phyloP scores from a whole-genome alignment of 2,113 vertebrate species.

The Myotis brandtii region DNA sequence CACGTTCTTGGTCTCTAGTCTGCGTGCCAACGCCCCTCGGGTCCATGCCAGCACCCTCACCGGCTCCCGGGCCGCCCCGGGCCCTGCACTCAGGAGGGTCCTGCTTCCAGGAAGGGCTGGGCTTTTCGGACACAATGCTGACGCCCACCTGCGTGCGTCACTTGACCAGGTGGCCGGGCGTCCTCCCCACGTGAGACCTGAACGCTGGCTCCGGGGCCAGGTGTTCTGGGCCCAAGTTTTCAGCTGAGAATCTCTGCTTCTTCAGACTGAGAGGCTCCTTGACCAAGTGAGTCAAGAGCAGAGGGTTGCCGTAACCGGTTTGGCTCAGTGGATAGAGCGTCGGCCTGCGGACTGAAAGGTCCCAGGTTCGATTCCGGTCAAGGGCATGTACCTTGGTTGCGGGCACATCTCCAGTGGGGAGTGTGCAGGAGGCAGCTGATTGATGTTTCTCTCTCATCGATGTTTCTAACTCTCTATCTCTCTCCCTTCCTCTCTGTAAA shows the following conservation, averaged over 20 bases:
- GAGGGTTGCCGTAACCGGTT: too few relatives aligned
- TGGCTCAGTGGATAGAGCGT: too few relatives aligned
- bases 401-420: too few relatives aligned
- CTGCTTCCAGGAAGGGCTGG: neutral
- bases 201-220: accelerated
- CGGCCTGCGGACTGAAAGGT: too few relatives aligned
- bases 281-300: constrained; percentile 32
- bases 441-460: too few relatives aligned
- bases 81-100: neutral
- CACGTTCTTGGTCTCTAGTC: accelerated
- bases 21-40: accelerated
- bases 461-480: too few relatives aligned
- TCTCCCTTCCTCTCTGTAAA: too few relatives aligned
- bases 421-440: too few relatives aligned
- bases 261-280: constrained; percentile 45
- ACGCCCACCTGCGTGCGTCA: accelerated
- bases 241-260: constrained; percentile 40
- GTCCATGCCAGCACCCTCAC: accelerated
- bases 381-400: too few relatives aligned
- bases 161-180: accelerated
- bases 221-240: neutral
- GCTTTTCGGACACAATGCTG: accelerated
- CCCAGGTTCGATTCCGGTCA: too few relatives aligned
- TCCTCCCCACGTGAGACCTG: neutral
- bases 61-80: neutral